These are phyloP conservation scores for Solen grandis DNA, from an alignment of 1,140 invertebrate genomes.

Conservation along the genomic window DNA sequence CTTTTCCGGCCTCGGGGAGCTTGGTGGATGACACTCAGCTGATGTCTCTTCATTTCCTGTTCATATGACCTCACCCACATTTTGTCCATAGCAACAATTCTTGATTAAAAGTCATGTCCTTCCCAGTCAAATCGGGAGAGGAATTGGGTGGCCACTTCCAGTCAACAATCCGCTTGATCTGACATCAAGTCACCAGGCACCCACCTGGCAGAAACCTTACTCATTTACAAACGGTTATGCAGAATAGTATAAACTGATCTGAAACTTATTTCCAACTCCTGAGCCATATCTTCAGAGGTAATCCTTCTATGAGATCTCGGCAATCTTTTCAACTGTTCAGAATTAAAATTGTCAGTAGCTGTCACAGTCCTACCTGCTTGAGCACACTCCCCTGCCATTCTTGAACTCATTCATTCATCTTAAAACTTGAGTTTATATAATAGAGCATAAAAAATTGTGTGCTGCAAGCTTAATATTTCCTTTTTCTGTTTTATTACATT, in stretches of 20 bases:
- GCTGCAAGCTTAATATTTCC: neutral
- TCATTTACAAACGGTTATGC: conserved; percentile 13
- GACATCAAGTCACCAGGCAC: neutral
- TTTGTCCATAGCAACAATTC: conserved; percentile 3
- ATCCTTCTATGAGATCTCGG: neutral
- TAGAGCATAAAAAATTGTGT: neutral
- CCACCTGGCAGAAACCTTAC: conserved; percentile 11
- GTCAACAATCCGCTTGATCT: neutral
- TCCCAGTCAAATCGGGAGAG: neutral
- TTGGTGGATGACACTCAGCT: neutral
- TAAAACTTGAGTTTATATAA: neutral
- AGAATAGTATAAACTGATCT: conserved; percentile 6
- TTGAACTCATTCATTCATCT: neutral
- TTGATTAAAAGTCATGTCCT: conserved; percentile 12
- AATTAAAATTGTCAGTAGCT: neutral
- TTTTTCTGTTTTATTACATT: conserved; percentile 1
- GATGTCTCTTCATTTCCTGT: conserved; percentile 6
- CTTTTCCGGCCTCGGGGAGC: conserved; percentile 1
- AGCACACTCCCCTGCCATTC: neutral
- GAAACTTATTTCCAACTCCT: neutral
- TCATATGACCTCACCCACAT: neutral
- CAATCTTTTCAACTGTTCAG: neutral
- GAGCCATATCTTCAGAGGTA: neutral
- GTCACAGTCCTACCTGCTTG: neutral
- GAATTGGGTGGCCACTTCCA: conserved; percentile 16